These are phyloP conservation scores for Drosophila algonquin DNA, from an alignment of 2,888 invertebrate species.

Conservation along the genomic window DNA sequence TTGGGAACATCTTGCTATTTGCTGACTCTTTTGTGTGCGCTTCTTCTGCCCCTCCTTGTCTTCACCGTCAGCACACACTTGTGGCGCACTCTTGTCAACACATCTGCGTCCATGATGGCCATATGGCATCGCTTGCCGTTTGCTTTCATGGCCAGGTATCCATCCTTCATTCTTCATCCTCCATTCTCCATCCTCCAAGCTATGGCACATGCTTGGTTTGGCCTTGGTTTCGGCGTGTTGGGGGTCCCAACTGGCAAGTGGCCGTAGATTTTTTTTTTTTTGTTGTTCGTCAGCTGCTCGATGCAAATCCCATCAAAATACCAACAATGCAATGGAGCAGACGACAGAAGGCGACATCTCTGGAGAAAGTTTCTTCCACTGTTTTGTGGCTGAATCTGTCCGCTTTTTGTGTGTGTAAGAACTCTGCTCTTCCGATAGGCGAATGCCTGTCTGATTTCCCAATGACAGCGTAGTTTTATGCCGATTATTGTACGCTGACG, in stretches of 20 bases:
- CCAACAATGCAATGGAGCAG: slow-evolving; percentile 25
- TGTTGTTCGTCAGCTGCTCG: slow-evolving; percentile 10
- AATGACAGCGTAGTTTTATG: slow-evolving; percentile 18
- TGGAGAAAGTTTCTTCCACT: neutral
- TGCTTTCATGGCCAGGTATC: slow-evolving; percentile 17
- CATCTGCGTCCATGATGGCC: slow-evolving; percentile 23
- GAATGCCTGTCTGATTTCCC: slow-evolving; percentile 15
- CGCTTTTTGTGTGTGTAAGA: neutral
- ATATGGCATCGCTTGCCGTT: neutral
- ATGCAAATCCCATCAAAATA: slow-evolving; percentile 39
- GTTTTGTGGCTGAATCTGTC: neutral
- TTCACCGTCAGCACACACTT: neutral
- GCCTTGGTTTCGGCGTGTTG: slow-evolving; percentile 9
- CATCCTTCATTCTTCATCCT: slow-evolving; percentile 3
- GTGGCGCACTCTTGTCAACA: slow-evolving; percentile 38
- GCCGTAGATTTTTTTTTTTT: slow-evolving; percentile 8
- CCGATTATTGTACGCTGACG: neutral
- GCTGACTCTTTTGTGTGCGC: slow-evolving; percentile 4
- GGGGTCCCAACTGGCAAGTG: slow-evolving; percentile 12
- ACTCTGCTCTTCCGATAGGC: neutral
- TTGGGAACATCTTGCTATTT: neutral
- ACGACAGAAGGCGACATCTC: slow-evolving; percentile 3
- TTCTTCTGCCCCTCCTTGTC: neutral
- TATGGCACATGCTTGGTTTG: neutral
- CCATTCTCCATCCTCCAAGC: neutral